Evolutionary conservation across 2,888 invertebrate species (phyloP).

Genomic region (Cantharis flavilabris): DNA sequence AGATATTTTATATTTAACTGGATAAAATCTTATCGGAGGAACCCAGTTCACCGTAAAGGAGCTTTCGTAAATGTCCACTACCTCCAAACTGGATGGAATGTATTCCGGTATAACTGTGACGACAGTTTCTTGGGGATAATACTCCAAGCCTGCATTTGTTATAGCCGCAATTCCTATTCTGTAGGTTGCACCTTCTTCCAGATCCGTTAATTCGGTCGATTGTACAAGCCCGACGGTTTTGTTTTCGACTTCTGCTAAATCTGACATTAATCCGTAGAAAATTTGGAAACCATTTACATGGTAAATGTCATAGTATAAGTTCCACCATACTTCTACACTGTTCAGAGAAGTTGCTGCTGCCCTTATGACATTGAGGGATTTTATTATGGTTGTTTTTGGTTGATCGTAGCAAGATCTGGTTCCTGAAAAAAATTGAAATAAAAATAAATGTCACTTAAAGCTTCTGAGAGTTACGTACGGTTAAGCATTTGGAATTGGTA

Average conservation of each 20-base stretch:
- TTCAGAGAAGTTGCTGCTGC: conserved; percentile 92
- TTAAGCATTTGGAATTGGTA: conserved; percentile 92
- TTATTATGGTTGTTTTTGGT: neutral
- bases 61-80: conserved; percentile 89
- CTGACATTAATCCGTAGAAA: conserved; percentile 85
- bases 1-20: conserved; percentile 86
- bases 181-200: conserved; percentile 89
- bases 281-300: conserved; percentile 86
- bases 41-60: conserved; percentile 92
- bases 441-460: too few relatives aligned
- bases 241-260: conserved; percentile 88
- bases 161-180: conserved; percentile 87
- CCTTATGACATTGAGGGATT: conserved; percentile 81
- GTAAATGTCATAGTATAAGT: conserved; percentile 82
- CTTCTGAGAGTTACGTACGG: conserved; percentile 60
- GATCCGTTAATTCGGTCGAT: conserved; percentile 84
- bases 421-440: conserved; percentile 51
- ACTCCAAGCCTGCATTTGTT: conserved; percentile 79
- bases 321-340: conserved; percentile 95
- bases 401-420: conserved; percentile 65
- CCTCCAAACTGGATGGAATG: conserved; percentile 85
- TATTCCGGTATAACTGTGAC: conserved; percentile 91
- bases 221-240: conserved; percentile 84
- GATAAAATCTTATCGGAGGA: conserved; percentile 85
- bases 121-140: conserved; percentile 81